These are phyloP conservation scores for Muschampia plurimacula DNA, from an alignment of 2,888 invertebrate species.

Conservation along the genomic window DNA sequence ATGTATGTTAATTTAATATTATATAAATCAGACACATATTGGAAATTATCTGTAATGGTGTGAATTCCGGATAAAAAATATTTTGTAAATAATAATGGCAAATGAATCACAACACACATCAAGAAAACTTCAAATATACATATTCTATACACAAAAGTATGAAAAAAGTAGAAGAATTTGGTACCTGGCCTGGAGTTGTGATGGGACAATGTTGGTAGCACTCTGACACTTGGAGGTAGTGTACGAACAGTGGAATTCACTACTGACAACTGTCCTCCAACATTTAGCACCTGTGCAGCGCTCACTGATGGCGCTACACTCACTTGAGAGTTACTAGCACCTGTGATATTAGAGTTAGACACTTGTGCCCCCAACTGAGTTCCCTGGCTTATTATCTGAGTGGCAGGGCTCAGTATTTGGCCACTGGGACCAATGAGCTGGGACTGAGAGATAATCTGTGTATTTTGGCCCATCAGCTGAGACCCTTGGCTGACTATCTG, in stretches of 20 bases:
- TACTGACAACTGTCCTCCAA: slow-evolving; percentile 68
- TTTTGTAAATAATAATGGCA: too few species aligned
- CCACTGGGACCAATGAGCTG: slow-evolving; percentile 72
- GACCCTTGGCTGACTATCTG: slow-evolving; percentile 78
- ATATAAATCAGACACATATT: too few species aligned
- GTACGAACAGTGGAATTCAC: slow-evolving; percentile 76
- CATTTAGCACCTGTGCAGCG: slow-evolving; percentile 71
- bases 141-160: background rate
- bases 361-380: slow-evolving; percentile 72
- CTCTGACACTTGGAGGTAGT: slow-evolving; percentile 74
- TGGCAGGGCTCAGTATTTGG: slow-evolving; percentile 56
- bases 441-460: slow-evolving; percentile 74
- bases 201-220: slow-evolving; percentile 74
- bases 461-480: slow-evolving; percentile 70
- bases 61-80: too few species aligned
- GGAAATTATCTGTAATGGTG: too few species aligned
- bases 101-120: too few species aligned
- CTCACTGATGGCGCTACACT: slow-evolving; percentile 63
- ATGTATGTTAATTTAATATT: too few species aligned
- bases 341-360: slow-evolving; percentile 60
- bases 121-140: background rate
- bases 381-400: slow-evolving; percentile 81
- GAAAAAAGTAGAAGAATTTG: background rate
- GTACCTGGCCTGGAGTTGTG: slow-evolving; percentile 76
- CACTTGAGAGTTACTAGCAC: slow-evolving; percentile 57